These are phyloP conservation scores for Menidia menidia DNA, from an alignment of 2,797 vertebrate genomes.

Conservation along the genomic window DNA sequence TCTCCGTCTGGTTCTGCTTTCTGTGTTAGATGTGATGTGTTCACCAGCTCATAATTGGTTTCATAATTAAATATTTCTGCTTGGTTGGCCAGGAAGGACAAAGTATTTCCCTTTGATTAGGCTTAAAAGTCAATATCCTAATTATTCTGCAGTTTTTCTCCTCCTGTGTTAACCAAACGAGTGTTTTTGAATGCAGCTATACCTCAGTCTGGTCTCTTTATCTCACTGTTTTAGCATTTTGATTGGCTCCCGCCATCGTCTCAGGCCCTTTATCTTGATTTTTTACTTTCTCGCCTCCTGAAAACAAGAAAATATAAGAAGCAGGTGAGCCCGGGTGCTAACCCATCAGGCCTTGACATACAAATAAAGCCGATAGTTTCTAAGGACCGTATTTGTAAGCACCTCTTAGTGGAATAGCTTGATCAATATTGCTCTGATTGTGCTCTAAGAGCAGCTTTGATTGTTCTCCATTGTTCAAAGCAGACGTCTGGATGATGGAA, in stretches of 20 bases:
- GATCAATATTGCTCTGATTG: conserved; percentile 66
- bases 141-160: conserved; percentile 35
- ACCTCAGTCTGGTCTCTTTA: conserved; percentile 36
- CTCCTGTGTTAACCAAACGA: conserved; percentile 52
- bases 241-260: conserved; percentile 32
- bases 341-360: conserved; percentile 33
- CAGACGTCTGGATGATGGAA: conserved; percentile 22
- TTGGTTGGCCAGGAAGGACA: conserved; percentile 80
- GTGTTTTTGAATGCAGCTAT: conserved; percentile 40
- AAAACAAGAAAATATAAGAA: conserved; percentile 26
- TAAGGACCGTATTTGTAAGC: conserved; percentile 59
- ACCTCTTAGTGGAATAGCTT: conserved; percentile 75
- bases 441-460: conserved; percentile 53
- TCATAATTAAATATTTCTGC: conserved; percentile 88
- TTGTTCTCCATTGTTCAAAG: conserved; percentile 41
- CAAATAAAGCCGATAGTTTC: conserved; percentile 53
- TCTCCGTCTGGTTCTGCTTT: conserved; percentile 53
- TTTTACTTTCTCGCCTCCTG: conserved; percentile 16
- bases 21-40: conserved; percentile 81
- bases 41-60: conserved; percentile 82
- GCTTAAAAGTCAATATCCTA: conserved; percentile 78
- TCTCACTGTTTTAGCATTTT: conserved; percentile 51
- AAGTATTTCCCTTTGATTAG: conserved; percentile 76
- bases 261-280: conserved; percentile 2
- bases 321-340: conserved; percentile 49